phyloP scores from a whole-genome alignment of 1,140 invertebrate species.

The Monochamus saltuarius region DNA sequence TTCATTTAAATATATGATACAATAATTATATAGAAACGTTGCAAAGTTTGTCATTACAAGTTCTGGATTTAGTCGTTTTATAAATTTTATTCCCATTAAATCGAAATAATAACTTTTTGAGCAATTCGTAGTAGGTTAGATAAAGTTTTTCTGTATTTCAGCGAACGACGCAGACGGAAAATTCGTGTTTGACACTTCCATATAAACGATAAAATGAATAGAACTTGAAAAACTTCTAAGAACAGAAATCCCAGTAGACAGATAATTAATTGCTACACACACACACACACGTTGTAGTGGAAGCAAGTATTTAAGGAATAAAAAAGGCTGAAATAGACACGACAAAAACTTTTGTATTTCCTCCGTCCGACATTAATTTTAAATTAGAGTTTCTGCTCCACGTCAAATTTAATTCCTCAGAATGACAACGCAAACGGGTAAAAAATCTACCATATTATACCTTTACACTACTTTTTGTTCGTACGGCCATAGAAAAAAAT shows the following conservation, averaged over 20 bases:
- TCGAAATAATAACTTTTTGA: background rate
- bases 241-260: conserved; percentile 38
- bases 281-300: conserved; percentile 26
- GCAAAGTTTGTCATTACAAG: too few relatives aligned
- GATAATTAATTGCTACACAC: conserved; percentile 39
- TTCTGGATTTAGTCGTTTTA: too few relatives aligned
- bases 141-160: conserved; percentile 9
- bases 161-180: background rate
- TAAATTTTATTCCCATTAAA: too few relatives aligned
- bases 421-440: too few relatives aligned
- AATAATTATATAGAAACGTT: too few relatives aligned
- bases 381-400: conserved; percentile 21
- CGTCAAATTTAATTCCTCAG: too few relatives aligned
- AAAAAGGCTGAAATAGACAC: conserved; percentile 36
- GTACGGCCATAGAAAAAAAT: too few relatives aligned
- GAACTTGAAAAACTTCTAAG: conserved; percentile 36
- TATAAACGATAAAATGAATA: conserved; percentile 39
- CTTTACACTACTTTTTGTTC: too few relatives aligned
- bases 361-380: conserved; percentile 28
- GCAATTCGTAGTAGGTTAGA: conserved; percentile 6
- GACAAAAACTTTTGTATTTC: conserved; percentile 35
- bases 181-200: conserved; percentile 35
- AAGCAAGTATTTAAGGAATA: conserved; percentile 29
- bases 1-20: too few relatives aligned
- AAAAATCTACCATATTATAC: too few relatives aligned